Base-by-base conservation (phyloP, 2,888 invertebrate genomes). In the Heliconius cydno region DNA sequence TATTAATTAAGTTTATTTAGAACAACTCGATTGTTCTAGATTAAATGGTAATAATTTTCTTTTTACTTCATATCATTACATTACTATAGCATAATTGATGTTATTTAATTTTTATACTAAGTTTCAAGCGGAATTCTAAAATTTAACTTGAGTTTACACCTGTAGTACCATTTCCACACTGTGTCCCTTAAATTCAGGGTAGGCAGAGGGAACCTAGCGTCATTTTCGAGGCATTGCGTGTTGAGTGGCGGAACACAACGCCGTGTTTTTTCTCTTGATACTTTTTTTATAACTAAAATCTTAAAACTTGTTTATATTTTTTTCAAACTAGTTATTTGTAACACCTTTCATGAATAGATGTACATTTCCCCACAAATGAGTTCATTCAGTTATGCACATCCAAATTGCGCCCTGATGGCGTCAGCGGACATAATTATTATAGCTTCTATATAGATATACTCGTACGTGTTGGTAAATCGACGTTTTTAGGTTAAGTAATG, bases 401-500 rank as follows among this genome's bases (percentile, higher is more conserved):
- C n/a, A 22, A 68, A 68, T 38, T 38, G 68, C 12, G 68, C 19
- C 7, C 22, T 12, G 38, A 38, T 38, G 38, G 22, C 38, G 67
- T 67, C 67, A 67, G 3, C 38, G 38, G 66, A 67, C 66, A 22
- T 60, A 22, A 67, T 34, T 67, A 67, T 67, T 67, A 66, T 22
- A 34, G 67, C 34, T n/a, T 1, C 12, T n/a, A n/a, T n/a, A 63
- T 63, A 63, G 63, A 38, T 22, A 13, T 65, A 38, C 22, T 68
- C 34, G 34, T 34, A 34, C 34, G 34, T 68, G 34, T 12, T 6
- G 38, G 13, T 6, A 38, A 10, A 22, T 41, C 38, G 12, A n/a
- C 2, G 38, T 41, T 68, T 68, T 41, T n/a, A 68, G 41, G 38
- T 68, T 68, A 68, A 25, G 25, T 41, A 13, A n/a, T 38, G 34